Evolutionary conservation across 1,140 invertebrate species (phyloP).

Genomic region (Dermatophagoides farinae): DNA sequence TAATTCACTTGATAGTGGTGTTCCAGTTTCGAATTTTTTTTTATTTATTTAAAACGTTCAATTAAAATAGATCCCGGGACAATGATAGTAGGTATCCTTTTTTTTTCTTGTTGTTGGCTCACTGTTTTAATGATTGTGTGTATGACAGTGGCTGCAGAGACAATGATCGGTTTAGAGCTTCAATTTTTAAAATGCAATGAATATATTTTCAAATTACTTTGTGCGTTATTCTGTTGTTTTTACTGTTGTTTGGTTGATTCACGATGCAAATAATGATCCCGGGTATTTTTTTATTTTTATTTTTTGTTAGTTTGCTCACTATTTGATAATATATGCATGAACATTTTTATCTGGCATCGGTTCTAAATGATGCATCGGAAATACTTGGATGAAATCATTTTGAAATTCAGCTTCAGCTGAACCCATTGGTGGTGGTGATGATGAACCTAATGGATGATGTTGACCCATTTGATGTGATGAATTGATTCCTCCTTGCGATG

Average conservation of each 20-base stretch:
- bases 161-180: background rate
- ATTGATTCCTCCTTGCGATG: background rate
- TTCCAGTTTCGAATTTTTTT: too few relatives aligned
- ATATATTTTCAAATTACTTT: background rate
- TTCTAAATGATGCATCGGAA: slow-evolving; percentile 16
- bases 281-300: background rate
- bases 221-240: background rate
- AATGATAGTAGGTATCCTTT: too few relatives aligned
- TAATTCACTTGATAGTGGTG: too few relatives aligned
- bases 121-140: too few relatives aligned
- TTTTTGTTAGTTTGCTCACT: background rate
- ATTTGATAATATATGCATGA: slow-evolving; percentile 1
- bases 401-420: slow-evolving; percentile 15
- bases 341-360: slow-evolving; percentile 16
- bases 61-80: too few relatives aligned
- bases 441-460: slow-evolving; percentile 5
- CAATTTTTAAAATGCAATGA: background rate
- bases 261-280: background rate
- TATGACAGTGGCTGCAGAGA: background rate
- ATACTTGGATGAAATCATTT: slow-evolving; percentile 17
- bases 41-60: too few relatives aligned
- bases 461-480: background rate
- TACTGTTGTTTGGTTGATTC: background rate
- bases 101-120: too few relatives aligned
- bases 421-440: slow-evolving; percentile 7